Evolutionary conservation across 2,113 vertebrate genomes (phyloP).

Genomic region (Acanthochromis polyacanthus): DNA sequence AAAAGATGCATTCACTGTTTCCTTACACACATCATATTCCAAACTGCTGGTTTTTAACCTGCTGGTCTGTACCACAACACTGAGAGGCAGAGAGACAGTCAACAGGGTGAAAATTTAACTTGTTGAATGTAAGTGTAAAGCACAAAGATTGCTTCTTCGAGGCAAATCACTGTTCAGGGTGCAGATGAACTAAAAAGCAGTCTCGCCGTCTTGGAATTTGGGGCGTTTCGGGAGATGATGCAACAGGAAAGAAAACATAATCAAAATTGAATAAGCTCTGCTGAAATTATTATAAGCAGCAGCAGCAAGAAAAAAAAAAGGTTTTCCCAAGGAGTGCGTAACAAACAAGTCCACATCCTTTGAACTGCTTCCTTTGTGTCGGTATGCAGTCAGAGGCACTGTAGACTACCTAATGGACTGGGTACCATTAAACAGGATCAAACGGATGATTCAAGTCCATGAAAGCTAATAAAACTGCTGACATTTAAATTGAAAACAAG

Average conservation of each 20-base stretch:
- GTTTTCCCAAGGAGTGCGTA: constrained; percentile 32
- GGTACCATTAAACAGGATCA: constrained; percentile 24
- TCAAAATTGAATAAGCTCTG: constrained; percentile 45
- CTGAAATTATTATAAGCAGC: constrained; percentile 25
- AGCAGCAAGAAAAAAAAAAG: neutral
- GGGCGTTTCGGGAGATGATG: constrained; percentile 35
- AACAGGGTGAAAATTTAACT: too few relatives aligned
- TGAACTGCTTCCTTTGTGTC: constrained; percentile 33
- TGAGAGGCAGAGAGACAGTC: too few relatives aligned
- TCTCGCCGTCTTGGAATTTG: constrained; percentile 7
- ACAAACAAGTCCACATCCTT: constrained; percentile 33
- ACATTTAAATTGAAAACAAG: constrained; percentile 25
- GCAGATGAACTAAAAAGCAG: neutral
- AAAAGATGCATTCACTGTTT: too few relatives aligned
- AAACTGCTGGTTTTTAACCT: too few relatives aligned
- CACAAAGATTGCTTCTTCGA: neutral
- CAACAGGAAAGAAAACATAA: constrained; percentile 40
- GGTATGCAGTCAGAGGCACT: constrained; percentile 14
- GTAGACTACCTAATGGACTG: constrained; percentile 9
- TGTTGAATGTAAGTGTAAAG: neutral
- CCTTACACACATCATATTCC: too few relatives aligned
- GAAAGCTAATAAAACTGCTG: constrained; percentile 26
- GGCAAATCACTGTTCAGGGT: neutral
- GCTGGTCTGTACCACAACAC: too few relatives aligned
- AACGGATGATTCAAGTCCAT: constrained; percentile 37